These are phyloP conservation scores for Monopis laevigella DNA, from an alignment of 2,888 invertebrate genomes.

Conservation along the genomic window DNA sequence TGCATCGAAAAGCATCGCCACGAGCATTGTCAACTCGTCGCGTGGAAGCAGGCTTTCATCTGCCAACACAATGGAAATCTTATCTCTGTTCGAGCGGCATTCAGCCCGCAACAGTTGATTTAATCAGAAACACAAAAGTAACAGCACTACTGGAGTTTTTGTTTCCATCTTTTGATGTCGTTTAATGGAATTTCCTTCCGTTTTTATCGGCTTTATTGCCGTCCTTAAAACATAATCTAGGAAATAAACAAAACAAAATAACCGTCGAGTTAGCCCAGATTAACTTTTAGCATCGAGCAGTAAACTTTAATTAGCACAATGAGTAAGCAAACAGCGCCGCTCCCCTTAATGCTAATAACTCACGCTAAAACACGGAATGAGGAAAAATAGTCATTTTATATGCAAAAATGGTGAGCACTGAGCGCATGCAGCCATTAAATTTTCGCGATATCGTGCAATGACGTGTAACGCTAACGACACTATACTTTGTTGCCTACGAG, in stretches of 20 bases:
- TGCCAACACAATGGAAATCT: constrained; percentile 44
- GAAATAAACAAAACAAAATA: not conserved
- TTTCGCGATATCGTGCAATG: constrained; percentile 4
- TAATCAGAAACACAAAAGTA: constrained; percentile 28
- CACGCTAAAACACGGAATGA: constrained; percentile 11
- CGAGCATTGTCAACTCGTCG: constrained; percentile 17
- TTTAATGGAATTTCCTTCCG: no score
- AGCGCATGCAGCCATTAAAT: constrained; percentile 5
- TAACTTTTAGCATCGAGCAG: constrained; percentile 5
- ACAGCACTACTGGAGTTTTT: constrained; percentile 12
- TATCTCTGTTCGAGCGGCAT: constrained; percentile 41
- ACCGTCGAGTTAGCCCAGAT: constrained; percentile 1
- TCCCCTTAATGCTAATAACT: constrained; percentile 11
- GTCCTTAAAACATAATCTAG: no score
- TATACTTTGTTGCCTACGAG: no score
- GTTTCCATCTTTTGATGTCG: constrained; percentile 7
- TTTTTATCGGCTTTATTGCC: no score
- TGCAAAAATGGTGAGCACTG: constrained; percentile 7
- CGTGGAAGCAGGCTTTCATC: constrained; percentile 33
- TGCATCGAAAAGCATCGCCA: constrained; percentile 34
- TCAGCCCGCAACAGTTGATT: constrained; percentile 31
- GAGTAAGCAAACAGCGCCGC: constrained; percentile 11
- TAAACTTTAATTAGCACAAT: constrained; percentile 12
- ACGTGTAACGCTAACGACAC: no score
- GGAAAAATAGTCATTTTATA: constrained; percentile 9